Base-by-base conservation (phyloP, 2,797 vertebrate genomes). In the Premnoplex brunnescens region DNA sequence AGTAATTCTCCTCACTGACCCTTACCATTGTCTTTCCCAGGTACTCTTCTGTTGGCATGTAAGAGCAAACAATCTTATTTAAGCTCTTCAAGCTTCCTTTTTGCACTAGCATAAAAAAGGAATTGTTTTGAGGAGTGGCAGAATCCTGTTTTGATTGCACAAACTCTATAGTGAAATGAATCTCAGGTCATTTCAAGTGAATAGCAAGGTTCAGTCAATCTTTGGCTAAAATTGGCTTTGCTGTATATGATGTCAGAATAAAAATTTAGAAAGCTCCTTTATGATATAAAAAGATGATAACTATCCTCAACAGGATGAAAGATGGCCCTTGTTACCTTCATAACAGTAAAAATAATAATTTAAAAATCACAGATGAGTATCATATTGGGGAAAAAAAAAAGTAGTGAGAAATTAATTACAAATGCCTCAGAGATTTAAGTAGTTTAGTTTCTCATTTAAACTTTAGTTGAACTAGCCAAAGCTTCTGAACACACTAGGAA, bases 401-500 rank as follows among this genome's bases (percentile, higher is more conserved):
- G 2, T 26, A 32, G 7, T 6, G 16, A 34, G 11, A 44, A 71
- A 36, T 51, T 58, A 63, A 69, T 79, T 0, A 0, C 4, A 72
- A 77, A 83, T 51, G 12, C 8, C 26, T 84, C 16, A 20, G 32
- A 48, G 23, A 54, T 60, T 41, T 56, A 80, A 11, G 15, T 28
- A 85, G 9, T 75, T 88, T 37, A 44, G 6, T 5, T 62, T 68
- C 63, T 82, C 27, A 58, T 52, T 51, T 91, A 78, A 84, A 52
- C 26, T 58, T 76, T 7, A 69, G 19, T 17, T 79, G n/a, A 79
- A 18, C 30, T 43, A 89, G 6, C 5, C 22, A 85, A 79, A 91
- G 14, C 2, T 74, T 21, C 7, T 41, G 30, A 80, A 43, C 24
- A 59, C 7, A 41, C 5, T 26, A 79, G 28, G 26, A 79, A 75